Percentiles rank a stretch among this genome's conserved stretches.
Conservation (phyloP, 2,113 vertebrate species). For the Paracanthobrama guichenoti region DNA sequence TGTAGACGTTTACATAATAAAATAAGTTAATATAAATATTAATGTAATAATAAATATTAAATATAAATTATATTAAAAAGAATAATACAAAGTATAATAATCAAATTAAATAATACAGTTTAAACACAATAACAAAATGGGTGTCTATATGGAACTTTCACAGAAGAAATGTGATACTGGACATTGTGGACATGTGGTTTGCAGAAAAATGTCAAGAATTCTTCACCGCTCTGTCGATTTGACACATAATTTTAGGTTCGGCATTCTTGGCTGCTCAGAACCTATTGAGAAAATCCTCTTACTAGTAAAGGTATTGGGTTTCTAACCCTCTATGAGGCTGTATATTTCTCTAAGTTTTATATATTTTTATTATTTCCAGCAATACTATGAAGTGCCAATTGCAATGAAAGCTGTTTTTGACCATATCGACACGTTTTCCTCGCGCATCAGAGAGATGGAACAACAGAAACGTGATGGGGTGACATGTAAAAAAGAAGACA, state of each 20-base stretch:
- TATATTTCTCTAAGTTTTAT: background rate
- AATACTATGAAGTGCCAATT: conserved; percentile 97
- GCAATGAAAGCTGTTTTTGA: conserved; percentile 96
- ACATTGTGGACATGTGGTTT: conserved; percentile 36
- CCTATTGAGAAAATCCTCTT: background rate
- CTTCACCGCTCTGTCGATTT: conserved; percentile 21
- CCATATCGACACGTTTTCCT: conserved; percentile 94
- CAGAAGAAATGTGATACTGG: background rate
- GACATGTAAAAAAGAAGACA: conserved; percentile 92
- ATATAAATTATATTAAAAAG: background rate
- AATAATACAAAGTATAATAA: conserved; percentile 3
- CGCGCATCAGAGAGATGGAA: conserved; percentile 96
- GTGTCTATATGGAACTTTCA: no score
- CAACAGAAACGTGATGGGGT: conserved; percentile 94
- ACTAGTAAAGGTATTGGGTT: background rate
- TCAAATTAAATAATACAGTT: background rate
- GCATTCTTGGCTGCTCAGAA: conserved; percentile 1
- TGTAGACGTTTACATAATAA: background rate
- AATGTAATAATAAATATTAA: no score
- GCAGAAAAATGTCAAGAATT: conserved; percentile 43
- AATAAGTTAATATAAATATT: background rate
- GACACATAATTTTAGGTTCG: conserved; percentile 12
- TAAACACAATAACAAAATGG: background rate
- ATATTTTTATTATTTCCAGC: conserved; percentile 73
- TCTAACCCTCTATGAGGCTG: background rate